These are phyloP conservation scores for Dolichotis patagonum DNA, from an alignment of 2,113 vertebrate genomes.

Conservation along the genomic window DNA sequence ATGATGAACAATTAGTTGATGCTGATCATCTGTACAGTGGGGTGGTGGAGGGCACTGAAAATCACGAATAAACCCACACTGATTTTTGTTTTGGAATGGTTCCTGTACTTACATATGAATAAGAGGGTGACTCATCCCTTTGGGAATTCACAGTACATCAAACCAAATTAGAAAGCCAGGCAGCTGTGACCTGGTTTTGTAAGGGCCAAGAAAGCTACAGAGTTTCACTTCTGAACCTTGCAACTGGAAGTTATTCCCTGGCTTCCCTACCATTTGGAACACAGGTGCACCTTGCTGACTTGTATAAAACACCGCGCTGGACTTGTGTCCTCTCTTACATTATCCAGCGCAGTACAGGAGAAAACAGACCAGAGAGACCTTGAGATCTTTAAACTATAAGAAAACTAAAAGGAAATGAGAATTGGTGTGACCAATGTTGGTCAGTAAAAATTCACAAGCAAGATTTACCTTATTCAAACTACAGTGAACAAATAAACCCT, in stretches of 20 bases:
- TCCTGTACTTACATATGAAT: slow-evolving; percentile 70
- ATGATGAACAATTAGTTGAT: not conserved
- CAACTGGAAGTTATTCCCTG: slow-evolving; percentile 11
- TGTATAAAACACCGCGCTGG: not conserved
- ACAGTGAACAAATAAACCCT: not conserved
- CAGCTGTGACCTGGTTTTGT: slow-evolving; percentile 78
- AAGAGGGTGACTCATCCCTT: slow-evolving; percentile 66
- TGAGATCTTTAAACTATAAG: not conserved
- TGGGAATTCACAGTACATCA: slow-evolving; percentile 77
- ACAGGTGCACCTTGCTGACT: not conserved
- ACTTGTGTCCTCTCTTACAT: not conserved
- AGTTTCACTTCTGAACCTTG: slow-evolving; percentile 65
- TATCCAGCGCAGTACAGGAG: not conserved
- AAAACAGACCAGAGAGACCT: not conserved
- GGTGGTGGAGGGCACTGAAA: not conserved
- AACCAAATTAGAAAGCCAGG: slow-evolving; percentile 79
- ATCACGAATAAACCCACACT: not conserved
- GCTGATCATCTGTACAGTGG: not conserved
- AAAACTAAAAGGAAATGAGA: not conserved
- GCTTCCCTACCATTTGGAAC: not conserved
- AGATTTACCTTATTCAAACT: not conserved
- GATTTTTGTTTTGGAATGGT: slow-evolving; percentile 57
- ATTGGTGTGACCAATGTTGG: not conserved
- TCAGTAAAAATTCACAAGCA: not conserved
- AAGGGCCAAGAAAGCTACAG: slow-evolving; percentile 71